A percentile compares a stretch with the other conserved stretches of the same genome.
Conservation (phyloP, 2,113 vertebrate species). For the Dolichallabes microphthalmus region DNA sequence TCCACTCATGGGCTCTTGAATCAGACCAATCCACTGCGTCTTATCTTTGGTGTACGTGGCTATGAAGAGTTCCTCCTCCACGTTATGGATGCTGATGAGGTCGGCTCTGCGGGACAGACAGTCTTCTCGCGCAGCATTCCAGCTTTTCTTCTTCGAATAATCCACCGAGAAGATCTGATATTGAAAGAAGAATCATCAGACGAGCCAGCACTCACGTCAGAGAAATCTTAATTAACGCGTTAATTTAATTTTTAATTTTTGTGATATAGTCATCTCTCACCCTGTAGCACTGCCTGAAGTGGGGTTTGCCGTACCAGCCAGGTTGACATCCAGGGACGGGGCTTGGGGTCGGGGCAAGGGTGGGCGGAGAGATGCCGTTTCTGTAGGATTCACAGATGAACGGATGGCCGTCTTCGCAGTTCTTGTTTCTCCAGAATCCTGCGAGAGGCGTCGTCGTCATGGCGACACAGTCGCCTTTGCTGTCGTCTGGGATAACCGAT, state of each 20-base stretch:
- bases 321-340: conserved; percentile 58
- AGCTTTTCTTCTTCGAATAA: conserved; percentile 71
- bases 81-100: conserved; percentile 72
- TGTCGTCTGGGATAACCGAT: conserved; percentile 58
- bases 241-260: no score
- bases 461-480: conserved; percentile 69
- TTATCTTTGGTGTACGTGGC: conserved; percentile 64
- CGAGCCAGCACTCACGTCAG: not conserved
- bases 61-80: conserved; percentile 69
- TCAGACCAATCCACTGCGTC: conserved; percentile 76
- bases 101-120: conserved; percentile 66
- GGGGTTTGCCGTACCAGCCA: conserved; percentile 57
- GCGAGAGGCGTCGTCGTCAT: conserved; percentile 68
- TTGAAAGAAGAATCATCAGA: not conserved
- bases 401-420: conserved; percentile 58
- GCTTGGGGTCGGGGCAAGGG: conserved; percentile 64
- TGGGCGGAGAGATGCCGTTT: conserved; percentile 71
- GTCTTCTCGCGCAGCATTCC: conserved; percentile 68
- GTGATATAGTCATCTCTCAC: conserved; percentile 41
- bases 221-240: not conserved
- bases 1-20: conserved; percentile 66
- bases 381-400: conserved; percentile 72
- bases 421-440: conserved; percentile 74
- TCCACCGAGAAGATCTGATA: conserved; percentile 71
- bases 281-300: conserved; percentile 72